Conservation (phyloP, 2,888 invertebrate genomes). For the Diplazon laetatorius region DNA sequence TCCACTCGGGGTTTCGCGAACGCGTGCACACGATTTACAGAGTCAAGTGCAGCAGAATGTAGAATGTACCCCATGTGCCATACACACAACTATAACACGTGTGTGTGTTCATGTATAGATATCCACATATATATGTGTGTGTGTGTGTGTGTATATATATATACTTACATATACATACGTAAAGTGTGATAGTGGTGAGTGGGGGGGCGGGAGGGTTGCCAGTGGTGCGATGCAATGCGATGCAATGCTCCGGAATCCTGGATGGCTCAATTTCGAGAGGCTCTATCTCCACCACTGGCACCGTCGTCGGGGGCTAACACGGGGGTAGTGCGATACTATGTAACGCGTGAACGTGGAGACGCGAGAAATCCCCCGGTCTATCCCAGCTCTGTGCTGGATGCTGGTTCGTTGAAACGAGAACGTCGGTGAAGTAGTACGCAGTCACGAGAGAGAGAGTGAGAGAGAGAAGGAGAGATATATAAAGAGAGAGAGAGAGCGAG, state of each 20-base stretch:
- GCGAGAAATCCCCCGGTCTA: constrained; percentile 78
- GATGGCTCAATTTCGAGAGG: constrained; percentile 76
- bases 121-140: background rate
- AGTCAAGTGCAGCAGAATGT: constrained; percentile 44
- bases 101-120: background rate
- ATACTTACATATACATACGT: background rate
- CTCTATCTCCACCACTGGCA: constrained; percentile 66
- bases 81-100: background rate
- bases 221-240: constrained; percentile 56
- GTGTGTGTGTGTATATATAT: background rate
- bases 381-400: constrained; percentile 14
- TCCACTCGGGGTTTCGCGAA: constrained; percentile 32
- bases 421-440: constrained; percentile 35
- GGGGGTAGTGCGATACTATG: constrained; percentile 78
- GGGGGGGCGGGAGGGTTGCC: constrained; percentile 16
- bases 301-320: constrained; percentile 71
- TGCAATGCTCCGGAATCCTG: constrained; percentile 59
- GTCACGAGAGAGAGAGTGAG: constrained; percentile 13
- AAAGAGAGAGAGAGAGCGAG: constrained; percentile 35
- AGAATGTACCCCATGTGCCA: constrained; percentile 3
- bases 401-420: constrained; percentile 49
- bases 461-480: too few species aligned
- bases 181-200: background rate
- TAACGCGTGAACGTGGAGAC: constrained; percentile 75
- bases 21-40: constrained; percentile 48